These are phyloP conservation scores for Cetoscarus ocellatus DNA, from an alignment of 2,797 vertebrate species.

Conservation along the genomic window DNA sequence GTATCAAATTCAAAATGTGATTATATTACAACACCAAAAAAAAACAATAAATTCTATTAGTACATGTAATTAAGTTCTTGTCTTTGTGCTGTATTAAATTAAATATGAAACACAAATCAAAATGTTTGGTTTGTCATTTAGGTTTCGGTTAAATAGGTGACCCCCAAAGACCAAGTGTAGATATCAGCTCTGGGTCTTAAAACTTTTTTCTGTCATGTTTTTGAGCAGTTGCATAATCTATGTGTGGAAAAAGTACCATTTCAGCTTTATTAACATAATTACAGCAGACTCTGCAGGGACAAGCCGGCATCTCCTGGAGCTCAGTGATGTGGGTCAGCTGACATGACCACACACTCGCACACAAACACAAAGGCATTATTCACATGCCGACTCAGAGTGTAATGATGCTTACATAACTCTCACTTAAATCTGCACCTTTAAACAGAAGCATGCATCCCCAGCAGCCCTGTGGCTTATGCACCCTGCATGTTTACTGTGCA, in stretches of 20 bases:
- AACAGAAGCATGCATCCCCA: constrained; percentile 14
- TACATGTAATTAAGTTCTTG: too few relatives aligned
- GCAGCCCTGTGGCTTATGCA: background rate
- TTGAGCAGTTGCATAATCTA: background rate
- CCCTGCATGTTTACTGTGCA: background rate
- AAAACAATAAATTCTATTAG: too few relatives aligned
- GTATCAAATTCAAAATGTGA: too few relatives aligned
- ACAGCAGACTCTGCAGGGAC: background rate
- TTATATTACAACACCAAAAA: too few relatives aligned
- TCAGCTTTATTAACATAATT: background rate
- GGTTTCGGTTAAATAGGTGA: too few relatives aligned
- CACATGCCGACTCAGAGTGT: constrained; percentile 31
- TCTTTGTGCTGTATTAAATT: too few relatives aligned
- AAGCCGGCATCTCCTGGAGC: background rate
- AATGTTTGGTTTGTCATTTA: too few relatives aligned
- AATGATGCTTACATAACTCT: constrained; percentile 64
- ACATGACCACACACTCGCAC: constrained; percentile 4
- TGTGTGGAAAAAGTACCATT: background rate
- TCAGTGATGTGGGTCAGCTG: constrained; percentile 33
- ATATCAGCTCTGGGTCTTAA: background rate
- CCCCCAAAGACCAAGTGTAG: background rate
- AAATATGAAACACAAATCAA: too few relatives aligned
- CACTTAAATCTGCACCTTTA: constrained; percentile 9
- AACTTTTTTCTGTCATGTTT: background rate
- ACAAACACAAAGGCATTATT: constrained; percentile 61